Conservation (phyloP, 2,797 vertebrate species). For the Melopsittacus undulatus region DNA sequence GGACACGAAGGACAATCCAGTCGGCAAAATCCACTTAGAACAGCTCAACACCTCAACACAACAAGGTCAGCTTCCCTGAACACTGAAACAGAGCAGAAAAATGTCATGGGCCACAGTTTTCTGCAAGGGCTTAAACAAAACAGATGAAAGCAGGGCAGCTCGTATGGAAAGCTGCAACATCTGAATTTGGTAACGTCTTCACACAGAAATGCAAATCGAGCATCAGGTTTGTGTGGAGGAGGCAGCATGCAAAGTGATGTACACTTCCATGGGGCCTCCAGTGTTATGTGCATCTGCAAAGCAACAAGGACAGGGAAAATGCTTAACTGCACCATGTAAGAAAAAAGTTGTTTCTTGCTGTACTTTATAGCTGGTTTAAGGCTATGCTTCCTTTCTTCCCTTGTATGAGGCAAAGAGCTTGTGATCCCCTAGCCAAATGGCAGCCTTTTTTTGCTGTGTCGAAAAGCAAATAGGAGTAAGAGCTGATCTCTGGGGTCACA, state of each 20-base stretch:
- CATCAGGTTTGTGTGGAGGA: not conserved
- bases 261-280: not conserved
- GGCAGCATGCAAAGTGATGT: not conserved
- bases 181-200: not conserved
- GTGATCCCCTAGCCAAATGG: not conserved
- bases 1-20: not conserved
- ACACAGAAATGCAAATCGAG: not conserved
- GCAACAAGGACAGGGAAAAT: not conserved
- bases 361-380: not conserved
- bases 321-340: not conserved
- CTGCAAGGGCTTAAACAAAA: not conserved
- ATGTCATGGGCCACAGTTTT: rapidly evolving
- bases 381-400: not conserved
- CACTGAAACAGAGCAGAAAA: not conserved
- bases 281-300: not conserved
- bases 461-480: not conserved
- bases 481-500: not conserved
- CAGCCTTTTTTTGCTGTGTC: not conserved
- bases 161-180: not conserved
- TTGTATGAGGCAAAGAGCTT: not conserved
- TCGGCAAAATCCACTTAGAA: constrained; percentile 25
- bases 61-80: not conserved
- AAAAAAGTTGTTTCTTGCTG: not conserved
- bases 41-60: not conserved
- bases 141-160: not conserved